Evolutionary conservation across 2,888 invertebrate genomes (phyloP).

Genomic region (Didymodactylos carnosus): DNA sequence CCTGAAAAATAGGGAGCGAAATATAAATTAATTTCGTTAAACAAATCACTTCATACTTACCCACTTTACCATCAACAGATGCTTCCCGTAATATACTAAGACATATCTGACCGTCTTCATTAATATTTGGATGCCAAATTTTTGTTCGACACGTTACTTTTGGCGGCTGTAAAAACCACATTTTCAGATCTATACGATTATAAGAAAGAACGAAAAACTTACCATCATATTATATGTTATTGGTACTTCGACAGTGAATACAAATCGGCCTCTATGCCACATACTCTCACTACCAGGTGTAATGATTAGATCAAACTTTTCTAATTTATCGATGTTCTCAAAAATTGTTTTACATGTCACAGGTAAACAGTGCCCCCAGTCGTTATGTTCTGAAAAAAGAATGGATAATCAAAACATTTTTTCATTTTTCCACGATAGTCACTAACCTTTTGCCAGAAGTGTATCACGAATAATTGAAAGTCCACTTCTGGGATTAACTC

Average conservation of each 20-base stretch:
- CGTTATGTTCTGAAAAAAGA: too few species aligned
- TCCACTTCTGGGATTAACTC: too few species aligned
- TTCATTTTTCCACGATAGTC: too few species aligned
- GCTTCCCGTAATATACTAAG: slow-evolving; percentile 68
- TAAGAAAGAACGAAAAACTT: background rate
- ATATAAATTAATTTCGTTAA: too few species aligned
- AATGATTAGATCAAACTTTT: slow-evolving; percentile 57
- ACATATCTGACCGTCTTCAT: slow-evolving; percentile 74
- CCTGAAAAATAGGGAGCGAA: too few species aligned
- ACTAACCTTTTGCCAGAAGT: too few species aligned
- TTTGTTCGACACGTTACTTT: slow-evolving; percentile 70
- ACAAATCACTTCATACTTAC: too few species aligned
- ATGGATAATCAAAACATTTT: too few species aligned
- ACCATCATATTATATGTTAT: slow-evolving; percentile 43
- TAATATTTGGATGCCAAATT: too few species aligned
- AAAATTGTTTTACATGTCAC: slow-evolving; percentile 56
- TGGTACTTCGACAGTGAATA: slow-evolving; percentile 62
- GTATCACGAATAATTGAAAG: too few species aligned
- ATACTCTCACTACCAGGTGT: slow-evolving; percentile 66
- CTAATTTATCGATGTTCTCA: slow-evolving; percentile 58
- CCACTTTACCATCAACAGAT: slow-evolving; percentile 50
- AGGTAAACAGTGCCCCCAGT: too few species aligned
- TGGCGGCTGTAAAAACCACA: slow-evolving; percentile 50
- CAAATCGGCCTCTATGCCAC: slow-evolving; percentile 67
- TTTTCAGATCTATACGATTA: background rate